Evolutionary conservation across 1,140 invertebrate species (phyloP), one percentile per base, ranked within the genome.

Genomic region (Dinothrombium tinctorium): DNA sequence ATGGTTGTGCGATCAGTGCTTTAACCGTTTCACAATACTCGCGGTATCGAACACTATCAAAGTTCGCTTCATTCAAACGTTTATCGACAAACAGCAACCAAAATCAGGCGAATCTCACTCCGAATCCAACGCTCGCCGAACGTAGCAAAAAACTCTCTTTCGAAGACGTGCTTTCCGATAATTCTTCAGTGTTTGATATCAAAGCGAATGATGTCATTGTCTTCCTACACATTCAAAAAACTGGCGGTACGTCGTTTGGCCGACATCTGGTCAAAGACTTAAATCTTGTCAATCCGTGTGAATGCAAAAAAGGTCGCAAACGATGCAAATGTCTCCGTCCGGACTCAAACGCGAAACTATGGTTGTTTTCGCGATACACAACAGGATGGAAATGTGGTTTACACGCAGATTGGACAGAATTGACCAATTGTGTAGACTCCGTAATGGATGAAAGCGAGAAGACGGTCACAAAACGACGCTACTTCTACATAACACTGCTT

Each of bases 311-410:
- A 44, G 69, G 74, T 47, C 68, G 71, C 41, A 51, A 45, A 44
- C 47, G 29, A 20, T 48, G 46, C 23, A 28, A 33, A 19, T 48
- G 46, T 31, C 81, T 83, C 61, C 69, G 81, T 52, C 81, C 81
- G 8, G 47, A 51, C 20, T 44, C 64, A 70, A 74, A 53, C 74
- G 31, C 39, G 75, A 86, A 65, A 75, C 45, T 77, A 61, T 98
- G 92, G 92, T 66, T 98, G 35, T 96, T 99, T 62, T 94, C 86
- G 55, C 70, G 92, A 51, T 95, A 94, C 61, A 94, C 89, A 6
- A 94, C 86, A 14, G 92, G 92, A 36, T 98, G 92, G 92, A 82
- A 83, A 53, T 99, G 92, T 65, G 90, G 92, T 37, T 63, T 98
- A 14, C 92, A 98, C 62, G 87, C 92, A 8, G 83, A 98, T 63